Percentiles rank a stretch among this genome's conserved stretches.
These are phyloP conservation scores for Lasioglossum calceatum DNA, from an alignment of 2,888 invertebrate genomes.

Conservation along the genomic window DNA sequence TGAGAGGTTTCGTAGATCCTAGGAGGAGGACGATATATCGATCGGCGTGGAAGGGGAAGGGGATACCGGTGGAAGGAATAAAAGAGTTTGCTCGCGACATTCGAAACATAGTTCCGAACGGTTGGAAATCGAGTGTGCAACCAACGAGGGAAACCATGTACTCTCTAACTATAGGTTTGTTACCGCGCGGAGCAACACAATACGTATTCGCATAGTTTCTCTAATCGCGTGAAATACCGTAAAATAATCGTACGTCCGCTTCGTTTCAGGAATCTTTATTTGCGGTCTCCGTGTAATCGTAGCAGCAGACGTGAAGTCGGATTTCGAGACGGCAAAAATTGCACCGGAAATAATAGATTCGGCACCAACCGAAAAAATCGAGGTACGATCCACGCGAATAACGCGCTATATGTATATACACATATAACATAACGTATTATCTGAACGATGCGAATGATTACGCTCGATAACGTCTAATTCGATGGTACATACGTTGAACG, in stretches of 20 bases:
- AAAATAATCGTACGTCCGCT: neutral
- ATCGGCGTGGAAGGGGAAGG: neutral
- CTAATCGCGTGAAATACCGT: neutral
- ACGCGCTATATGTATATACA: neutral
- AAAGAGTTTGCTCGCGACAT: constrained; percentile 21
- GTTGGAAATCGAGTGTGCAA: neutral
- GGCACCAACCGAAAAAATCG: constrained; percentile 77
- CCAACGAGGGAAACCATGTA: constrained; percentile 27
- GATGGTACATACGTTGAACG: neutral
- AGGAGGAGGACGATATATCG: neutral
- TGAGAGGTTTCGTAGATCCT: neutral
- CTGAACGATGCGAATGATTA: neutral
- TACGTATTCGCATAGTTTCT: neutral
- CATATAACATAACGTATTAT: neutral
- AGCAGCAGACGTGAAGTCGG: constrained; percentile 76
- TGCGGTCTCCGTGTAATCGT: constrained; percentile 67
- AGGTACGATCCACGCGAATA: constrained; percentile 72
- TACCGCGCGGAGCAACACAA: neutral
- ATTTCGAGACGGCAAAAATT: constrained; percentile 79
- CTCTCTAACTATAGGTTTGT: constrained; percentile 29
- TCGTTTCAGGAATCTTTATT: constrained; percentile 71
- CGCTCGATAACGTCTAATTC: neutral
- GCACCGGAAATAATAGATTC: constrained; percentile 80
- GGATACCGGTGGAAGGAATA: constrained; percentile 7
- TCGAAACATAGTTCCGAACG: constrained; percentile 4